Evolutionary conservation across 2,797 vertebrate species (phyloP).

Genomic region (Coluber constrictor): DNA sequence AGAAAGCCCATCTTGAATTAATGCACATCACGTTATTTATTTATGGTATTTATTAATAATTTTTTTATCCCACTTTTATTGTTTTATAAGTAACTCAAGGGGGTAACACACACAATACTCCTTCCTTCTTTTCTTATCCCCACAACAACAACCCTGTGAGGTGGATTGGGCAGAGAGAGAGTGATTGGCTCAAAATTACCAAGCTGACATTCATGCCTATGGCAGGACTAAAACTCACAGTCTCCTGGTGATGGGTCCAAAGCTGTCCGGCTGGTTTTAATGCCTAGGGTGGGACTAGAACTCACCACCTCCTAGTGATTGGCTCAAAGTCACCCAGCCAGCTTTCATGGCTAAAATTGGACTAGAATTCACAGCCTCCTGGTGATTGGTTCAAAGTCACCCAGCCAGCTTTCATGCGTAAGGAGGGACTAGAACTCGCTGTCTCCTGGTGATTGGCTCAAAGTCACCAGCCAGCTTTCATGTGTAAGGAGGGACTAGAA

Average conservation of each 20-base stretch:
- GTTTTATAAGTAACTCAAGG: not conserved
- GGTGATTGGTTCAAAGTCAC: no score
- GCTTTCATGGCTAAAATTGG: no score
- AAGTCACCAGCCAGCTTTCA: no score
- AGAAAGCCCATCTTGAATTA: no score
- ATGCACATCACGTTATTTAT: not conserved
- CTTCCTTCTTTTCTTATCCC: not conserved
- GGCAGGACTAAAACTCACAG: not conserved
- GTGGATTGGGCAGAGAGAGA: not conserved
- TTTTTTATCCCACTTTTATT: not conserved
- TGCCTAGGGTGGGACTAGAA: not conserved
- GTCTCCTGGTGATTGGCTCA: no score
- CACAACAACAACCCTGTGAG: not conserved
- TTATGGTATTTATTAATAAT: not conserved
- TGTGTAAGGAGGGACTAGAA: no score
- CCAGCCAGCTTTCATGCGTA: no score
- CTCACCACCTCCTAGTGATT: not conserved
- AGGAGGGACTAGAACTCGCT: no score
- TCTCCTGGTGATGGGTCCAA: not conserved
- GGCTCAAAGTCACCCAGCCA: not conserved
- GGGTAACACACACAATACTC: not conserved
- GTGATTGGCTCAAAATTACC: not conserved
- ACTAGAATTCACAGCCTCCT: no score
- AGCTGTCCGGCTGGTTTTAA: not conserved
- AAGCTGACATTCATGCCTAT: not conserved